These are phyloP conservation scores for Otocyon megalotis DNA, from an alignment of 2,113 vertebrate species.

Conservation along the genomic window DNA sequence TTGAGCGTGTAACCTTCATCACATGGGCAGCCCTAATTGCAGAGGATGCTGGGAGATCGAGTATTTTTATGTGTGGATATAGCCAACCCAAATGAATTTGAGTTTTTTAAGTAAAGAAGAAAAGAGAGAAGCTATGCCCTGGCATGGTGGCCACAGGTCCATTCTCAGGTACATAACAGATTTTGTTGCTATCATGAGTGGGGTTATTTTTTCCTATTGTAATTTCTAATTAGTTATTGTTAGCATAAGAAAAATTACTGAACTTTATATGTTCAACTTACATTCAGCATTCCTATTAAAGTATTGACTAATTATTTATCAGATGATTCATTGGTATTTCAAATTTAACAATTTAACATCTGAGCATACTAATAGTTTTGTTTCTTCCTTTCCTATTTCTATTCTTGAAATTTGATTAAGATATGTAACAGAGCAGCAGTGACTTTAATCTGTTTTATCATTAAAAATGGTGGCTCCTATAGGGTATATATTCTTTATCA, in stretches of 20 bases:
- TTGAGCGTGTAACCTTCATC: not conserved
- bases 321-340: not conserved
- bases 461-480: not conserved
- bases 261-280: not conserved
- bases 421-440: not conserved
- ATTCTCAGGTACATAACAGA: not conserved
- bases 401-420: not conserved
- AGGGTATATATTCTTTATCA: not conserved
- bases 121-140: not conserved
- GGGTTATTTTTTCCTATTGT: not conserved
- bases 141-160: not conserved
- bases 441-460: not conserved
- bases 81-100: not conserved
- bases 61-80: not conserved
- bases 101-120: not conserved
- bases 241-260: not conserved
- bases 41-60: not conserved
- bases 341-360: not conserved
- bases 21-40: not conserved
- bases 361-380: not conserved
- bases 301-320: not conserved
- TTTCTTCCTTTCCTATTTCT: constrained; percentile 13
- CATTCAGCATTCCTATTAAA: not conserved
- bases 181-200: not conserved
- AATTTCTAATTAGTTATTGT: not conserved